Evolutionary conservation across 2,113 vertebrate species (phyloP).

Genomic region (Phasianus colchicus): DNA sequence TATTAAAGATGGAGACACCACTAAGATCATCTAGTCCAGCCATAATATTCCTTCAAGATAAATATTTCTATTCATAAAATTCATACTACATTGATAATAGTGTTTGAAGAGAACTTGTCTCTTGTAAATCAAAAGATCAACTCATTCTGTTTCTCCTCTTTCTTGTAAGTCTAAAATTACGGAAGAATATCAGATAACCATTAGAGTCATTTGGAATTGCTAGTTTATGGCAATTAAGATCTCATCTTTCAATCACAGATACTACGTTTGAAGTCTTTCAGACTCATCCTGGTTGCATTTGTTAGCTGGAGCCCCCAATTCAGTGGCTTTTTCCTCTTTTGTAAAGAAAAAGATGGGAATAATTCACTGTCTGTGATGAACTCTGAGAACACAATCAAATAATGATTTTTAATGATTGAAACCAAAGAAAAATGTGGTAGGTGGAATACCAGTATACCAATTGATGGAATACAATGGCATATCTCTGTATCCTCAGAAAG

Average conservation of each 20-base stretch:
- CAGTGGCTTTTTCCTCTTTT: neutral
- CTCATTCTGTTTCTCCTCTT: neutral
- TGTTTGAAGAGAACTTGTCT: neutral
- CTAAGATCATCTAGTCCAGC: neutral
- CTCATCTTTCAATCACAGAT: constrained; percentile 28
- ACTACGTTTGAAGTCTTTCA: constrained; percentile 1
- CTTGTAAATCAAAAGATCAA: neutral
- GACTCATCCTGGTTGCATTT: neutral
- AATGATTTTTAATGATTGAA: neutral
- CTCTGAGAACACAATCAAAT: neutral
- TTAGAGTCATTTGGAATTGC: neutral
- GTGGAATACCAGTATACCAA: neutral
- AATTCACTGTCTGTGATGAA: neutral
- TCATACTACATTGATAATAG: neutral
- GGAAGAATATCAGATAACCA: neutral
- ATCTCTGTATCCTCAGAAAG: neutral
- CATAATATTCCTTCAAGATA: neutral
- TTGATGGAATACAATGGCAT: neutral
- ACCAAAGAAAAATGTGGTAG: neutral
- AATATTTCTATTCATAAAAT: neutral
- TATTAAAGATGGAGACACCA: no score
- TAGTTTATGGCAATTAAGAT: constrained; percentile 51
- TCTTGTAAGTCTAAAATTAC: constrained; percentile 4
- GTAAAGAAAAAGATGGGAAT: neutral
- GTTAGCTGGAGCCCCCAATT: neutral